These are phyloP conservation scores for Hemithea aestivaria DNA, from an alignment of 2,888 invertebrate genomes.

Conservation along the genomic window DNA sequence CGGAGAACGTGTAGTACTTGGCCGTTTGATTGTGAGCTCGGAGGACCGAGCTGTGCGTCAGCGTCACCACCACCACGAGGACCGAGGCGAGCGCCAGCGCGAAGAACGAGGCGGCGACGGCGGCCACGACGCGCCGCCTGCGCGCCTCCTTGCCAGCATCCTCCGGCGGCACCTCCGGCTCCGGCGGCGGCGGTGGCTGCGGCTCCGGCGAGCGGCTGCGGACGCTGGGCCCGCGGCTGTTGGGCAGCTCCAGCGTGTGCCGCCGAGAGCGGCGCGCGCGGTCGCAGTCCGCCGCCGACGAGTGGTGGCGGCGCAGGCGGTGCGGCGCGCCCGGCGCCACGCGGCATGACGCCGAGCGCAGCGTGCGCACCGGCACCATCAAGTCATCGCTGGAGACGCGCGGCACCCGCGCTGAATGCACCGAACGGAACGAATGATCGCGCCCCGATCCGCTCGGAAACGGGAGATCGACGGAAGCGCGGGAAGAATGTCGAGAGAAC, in stretches of 20 bases:
- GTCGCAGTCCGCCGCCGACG: slow-evolving; percentile 72
- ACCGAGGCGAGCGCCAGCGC: slow-evolving; percentile 86
- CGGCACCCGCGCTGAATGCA: slow-evolving; percentile 70
- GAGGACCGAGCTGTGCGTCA: slow-evolving; percentile 84
- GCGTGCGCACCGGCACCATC: slow-evolving; percentile 71
- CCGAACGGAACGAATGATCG: slow-evolving; percentile 70
- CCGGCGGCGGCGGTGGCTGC: slow-evolving; percentile 50
- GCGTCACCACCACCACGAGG: slow-evolving; percentile 87
- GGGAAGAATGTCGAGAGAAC: slow-evolving; percentile 73
- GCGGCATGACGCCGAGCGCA: slow-evolving; percentile 71
- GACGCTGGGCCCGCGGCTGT: slow-evolving; percentile 68
- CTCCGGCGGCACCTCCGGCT: slow-evolving; percentile 68
- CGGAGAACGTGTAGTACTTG: slow-evolving; percentile 83
- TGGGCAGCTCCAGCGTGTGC: slow-evolving; percentile 66
- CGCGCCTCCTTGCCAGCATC: slow-evolving; percentile 82
- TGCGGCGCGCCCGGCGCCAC: slow-evolving; percentile 69
- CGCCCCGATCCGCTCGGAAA: slow-evolving; percentile 64
- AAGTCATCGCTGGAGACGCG: slow-evolving; percentile 70
- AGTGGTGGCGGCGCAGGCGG: slow-evolving; percentile 70
- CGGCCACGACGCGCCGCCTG: slow-evolving; percentile 83
- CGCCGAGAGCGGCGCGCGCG: slow-evolving; percentile 69
- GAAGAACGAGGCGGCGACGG: slow-evolving; percentile 85
- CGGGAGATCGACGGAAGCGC: slow-evolving; percentile 70
- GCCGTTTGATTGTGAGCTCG: slow-evolving; percentile 82
- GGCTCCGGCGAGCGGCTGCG: slow-evolving; percentile 70